Evolutionary conservation across 2,797 vertebrate genomes (phyloP).

Genomic region (Paedocypris micromegethes): DNA sequence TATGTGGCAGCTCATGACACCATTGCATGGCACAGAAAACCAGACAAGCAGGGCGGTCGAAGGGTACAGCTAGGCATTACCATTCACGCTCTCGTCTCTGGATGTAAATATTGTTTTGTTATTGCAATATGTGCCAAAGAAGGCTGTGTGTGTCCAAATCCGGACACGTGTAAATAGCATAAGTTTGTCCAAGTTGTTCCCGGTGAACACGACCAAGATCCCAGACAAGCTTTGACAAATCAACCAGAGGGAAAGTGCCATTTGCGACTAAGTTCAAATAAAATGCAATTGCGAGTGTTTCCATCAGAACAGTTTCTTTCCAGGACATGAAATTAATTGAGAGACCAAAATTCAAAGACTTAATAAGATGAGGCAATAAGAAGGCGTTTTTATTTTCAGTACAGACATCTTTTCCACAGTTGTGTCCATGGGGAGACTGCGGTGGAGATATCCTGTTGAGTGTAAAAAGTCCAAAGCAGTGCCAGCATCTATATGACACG

Average conservation of each 20-base stretch:
- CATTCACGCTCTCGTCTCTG: slow-evolving; percentile 48
- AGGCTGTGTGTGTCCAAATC: slow-evolving; percentile 38
- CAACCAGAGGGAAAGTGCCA: slow-evolving; percentile 28
- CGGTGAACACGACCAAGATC: slow-evolving; percentile 36
- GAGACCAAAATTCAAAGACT: background rate
- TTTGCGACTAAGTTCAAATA: slow-evolving; percentile 37
- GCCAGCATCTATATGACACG: slow-evolving; percentile 19
- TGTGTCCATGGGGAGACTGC: slow-evolving; percentile 25
- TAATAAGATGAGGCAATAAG: background rate
- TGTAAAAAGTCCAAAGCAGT: slow-evolving; percentile 21
- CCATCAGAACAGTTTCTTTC: background rate
- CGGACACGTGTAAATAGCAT: slow-evolving; percentile 50
- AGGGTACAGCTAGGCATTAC: slow-evolving; percentile 45
- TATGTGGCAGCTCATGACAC: slow-evolving; percentile 51
- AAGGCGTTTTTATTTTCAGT: slow-evolving; percentile 4
- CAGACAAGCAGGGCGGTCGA: slow-evolving; percentile 38
- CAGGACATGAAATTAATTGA: background rate
- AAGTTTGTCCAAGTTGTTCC: slow-evolving; percentile 52
- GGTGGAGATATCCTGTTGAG: slow-evolving; percentile 4
- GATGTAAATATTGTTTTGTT: slow-evolving; percentile 53
- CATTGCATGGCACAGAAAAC: slow-evolving; percentile 35
- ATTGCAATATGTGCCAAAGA: slow-evolving; percentile 40
- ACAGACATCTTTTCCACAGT: slow-evolving; percentile 2
- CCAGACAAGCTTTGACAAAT: slow-evolving; percentile 35
- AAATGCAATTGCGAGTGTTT: background rate